Conservation (phyloP, 2,113 vertebrate species). For the Microcebus ravelobensis region DNA sequence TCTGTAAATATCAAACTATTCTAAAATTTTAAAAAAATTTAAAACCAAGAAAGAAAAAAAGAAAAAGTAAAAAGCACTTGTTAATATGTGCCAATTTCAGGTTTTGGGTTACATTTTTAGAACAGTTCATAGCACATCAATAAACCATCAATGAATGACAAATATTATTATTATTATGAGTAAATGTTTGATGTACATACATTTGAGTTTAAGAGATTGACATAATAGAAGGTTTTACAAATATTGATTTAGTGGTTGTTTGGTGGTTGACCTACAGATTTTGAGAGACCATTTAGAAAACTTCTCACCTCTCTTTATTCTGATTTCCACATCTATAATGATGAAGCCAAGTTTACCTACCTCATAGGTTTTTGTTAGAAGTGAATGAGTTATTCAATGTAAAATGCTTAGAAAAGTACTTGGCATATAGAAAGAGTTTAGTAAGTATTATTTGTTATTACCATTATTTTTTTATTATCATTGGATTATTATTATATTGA, state of each 20-base stretch:
- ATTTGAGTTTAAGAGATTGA: background rate
- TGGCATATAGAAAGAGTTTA: background rate
- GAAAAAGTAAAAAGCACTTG: background rate
- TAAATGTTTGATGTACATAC: background rate
- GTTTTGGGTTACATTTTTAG: background rate
- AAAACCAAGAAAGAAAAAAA: background rate
- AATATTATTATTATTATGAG: background rate
- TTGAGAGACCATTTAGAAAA: background rate
- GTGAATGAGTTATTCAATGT: background rate
- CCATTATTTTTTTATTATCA: constrained; percentile 5
- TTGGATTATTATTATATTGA: background rate
- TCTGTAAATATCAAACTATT: background rate
- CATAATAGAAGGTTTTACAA: background rate
- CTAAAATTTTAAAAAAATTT: constrained; percentile 14
- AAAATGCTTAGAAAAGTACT: background rate
- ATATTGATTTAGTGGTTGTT: background rate
- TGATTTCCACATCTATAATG: background rate
- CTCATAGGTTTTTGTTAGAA: background rate
- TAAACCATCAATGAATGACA: background rate
- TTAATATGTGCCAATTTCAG: constrained; percentile 5
- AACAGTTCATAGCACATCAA: background rate
- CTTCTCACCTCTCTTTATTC: background rate
- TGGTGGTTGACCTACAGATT: background rate
- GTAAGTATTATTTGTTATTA: background rate
- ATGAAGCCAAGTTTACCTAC: background rate